Evolutionary conservation across 2,888 invertebrate species (phyloP).

Genomic region (Conops quadrifasciatus): DNA sequence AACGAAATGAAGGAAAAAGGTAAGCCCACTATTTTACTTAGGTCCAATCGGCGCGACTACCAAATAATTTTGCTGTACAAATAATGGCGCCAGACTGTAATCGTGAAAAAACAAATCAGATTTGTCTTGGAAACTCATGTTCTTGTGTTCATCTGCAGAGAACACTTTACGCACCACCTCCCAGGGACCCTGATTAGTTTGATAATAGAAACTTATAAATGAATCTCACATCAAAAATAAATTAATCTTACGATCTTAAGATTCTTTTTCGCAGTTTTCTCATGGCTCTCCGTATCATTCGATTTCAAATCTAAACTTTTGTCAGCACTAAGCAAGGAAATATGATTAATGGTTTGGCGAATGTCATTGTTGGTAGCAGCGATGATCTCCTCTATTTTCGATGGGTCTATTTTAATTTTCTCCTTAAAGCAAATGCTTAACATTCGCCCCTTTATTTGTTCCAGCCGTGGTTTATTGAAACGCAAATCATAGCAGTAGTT

Average conservation of each 20-base stretch:
- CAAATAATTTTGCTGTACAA: constrained; percentile 97
- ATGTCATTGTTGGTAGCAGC: constrained; percentile 90
- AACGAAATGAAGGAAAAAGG: constrained; percentile 7
- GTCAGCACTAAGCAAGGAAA: constrained; percentile 80
- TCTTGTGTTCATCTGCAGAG: constrained; percentile 78
- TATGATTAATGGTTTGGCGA: constrained; percentile 89
- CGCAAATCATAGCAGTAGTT: constrained; percentile 94
- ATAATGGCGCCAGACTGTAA: constrained; percentile 94
- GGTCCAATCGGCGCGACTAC: constrained; percentile 79
- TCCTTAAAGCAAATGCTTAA: constrained; percentile 93
- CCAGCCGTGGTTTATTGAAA: constrained; percentile 84
- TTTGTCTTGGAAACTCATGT: constrained; percentile 82
- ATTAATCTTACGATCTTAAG: constrained; percentile 72
- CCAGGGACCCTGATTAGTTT: constrained; percentile 80
- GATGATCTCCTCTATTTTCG: constrained; percentile 85
- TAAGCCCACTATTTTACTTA: constrained; percentile 66
- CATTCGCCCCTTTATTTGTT: constrained; percentile 92
- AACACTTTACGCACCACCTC: constrained; percentile 92
- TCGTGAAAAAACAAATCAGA: constrained; percentile 95
- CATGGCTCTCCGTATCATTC: constrained; percentile 67
- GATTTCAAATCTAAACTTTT: constrained; percentile 66
- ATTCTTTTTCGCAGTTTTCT: constrained; percentile 79
- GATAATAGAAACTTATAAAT: too few species aligned
- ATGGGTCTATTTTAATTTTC: constrained; percentile 78
- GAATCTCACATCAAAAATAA: not conserved